Base-by-base conservation (phyloP, 1,140 invertebrate genomes). In the Mylabris phalerata region DNA sequence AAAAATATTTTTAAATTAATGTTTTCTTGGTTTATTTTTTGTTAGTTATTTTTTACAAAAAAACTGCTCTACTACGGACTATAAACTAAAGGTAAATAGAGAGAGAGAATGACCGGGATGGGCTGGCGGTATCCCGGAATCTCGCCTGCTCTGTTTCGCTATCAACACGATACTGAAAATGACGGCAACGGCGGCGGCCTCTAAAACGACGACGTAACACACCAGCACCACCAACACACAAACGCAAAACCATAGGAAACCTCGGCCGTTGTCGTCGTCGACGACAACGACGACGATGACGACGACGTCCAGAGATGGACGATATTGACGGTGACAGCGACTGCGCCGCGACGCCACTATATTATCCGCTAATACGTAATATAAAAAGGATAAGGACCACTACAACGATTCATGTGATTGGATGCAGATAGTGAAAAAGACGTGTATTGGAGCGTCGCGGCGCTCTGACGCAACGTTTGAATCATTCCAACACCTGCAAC, bases 151-250 rank as follows among this genome's bases (percentile, higher is more conserved):
- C 79, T 78, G 77, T 76, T 78, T 78, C 82, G 82, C 79, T 84
- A 84, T 83, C 83, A 80, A 82, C 83, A 83, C 82, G 82, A 83
- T 82, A 85, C 83, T 84, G 82, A 78, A 55, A 67, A 64, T 66
- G 68, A 67, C 59, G 50, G 55, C 52, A 64, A 65, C 69, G 67
- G 67, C 59, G 61, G 58, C 55, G 57, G 61, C 41, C 41, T 42
- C 41, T 42, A 42, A 10, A 11, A 64, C 57, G 46, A 38, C 59
- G 55, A 55, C 56, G 60, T 70, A 67, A 71, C 70, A 74, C 75
- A 75, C 73, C 71, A 54, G 52, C 38, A 70, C 72, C 41, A 42
- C 41, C 41, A 10, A 11, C 41, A n/a, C 41, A n/a, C 19, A 19
- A 19, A 59, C 66, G 67, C 65, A 64, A 19, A 67, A 66, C 68